Percentiles rank a stretch among this genome's conserved stretches.
Conservation (phyloP, 2,888 invertebrate species). For the Cyclophora albipunctata region DNA sequence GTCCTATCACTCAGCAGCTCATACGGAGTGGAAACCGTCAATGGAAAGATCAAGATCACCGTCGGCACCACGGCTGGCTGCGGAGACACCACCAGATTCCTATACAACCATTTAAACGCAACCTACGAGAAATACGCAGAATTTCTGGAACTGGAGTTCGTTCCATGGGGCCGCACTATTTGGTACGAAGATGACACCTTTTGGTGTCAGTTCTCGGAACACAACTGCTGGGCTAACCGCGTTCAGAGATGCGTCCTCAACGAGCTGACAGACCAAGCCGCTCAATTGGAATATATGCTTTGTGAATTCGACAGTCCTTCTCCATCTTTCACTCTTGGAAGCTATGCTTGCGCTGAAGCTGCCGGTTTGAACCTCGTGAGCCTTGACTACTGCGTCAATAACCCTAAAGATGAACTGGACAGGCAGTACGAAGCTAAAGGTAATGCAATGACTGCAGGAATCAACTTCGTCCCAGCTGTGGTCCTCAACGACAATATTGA, state of each 20-base stretch:
- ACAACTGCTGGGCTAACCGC: constrained; percentile 62
- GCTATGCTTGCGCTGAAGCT: constrained; percentile 42
- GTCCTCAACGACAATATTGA: constrained; percentile 42
- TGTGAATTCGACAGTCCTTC: constrained; percentile 50
- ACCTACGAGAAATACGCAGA: constrained; percentile 42
- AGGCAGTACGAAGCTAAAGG: constrained; percentile 36
- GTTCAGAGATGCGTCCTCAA: constrained; percentile 54
- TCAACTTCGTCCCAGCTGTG: constrained; percentile 51
- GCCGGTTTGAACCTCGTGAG: constrained; percentile 41
- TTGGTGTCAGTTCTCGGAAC: constrained; percentile 41
- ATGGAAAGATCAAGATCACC: constrained; percentile 52
- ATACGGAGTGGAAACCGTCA: constrained; percentile 30
- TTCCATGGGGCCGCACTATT: constrained; percentile 60
- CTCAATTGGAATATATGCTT: constrained; percentile 49
- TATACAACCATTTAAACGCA: constrained; percentile 34
- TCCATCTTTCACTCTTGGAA: constrained; percentile 32
- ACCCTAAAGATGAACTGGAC: constrained; percentile 41
- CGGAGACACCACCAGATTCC: constrained; percentile 44
- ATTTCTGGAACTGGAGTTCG: constrained; percentile 51
- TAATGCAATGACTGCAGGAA: constrained; percentile 27
- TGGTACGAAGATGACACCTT: constrained; percentile 32
- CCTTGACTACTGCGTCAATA: constrained; percentile 44
- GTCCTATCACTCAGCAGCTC: constrained; percentile 17
- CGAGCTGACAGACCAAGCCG: constrained; percentile 40
- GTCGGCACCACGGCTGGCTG: constrained; percentile 53